These are phyloP conservation scores for Heliconius sara DNA, from an alignment of 2,888 invertebrate genomes.

Conservation along the genomic window DNA sequence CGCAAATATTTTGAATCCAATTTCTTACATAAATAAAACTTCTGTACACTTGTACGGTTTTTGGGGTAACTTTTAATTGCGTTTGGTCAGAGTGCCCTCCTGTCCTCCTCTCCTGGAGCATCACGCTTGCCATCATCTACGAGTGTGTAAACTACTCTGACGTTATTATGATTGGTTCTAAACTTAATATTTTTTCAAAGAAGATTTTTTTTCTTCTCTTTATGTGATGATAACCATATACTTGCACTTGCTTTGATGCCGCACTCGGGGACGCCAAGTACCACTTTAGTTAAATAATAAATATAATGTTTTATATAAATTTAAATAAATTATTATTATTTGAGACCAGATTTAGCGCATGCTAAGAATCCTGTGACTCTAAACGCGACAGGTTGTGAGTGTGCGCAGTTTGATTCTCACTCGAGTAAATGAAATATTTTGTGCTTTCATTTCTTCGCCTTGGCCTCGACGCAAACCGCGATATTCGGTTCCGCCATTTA, in stretches of 20 bases:
- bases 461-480: not conserved
- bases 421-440: no score
- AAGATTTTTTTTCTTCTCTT: not conserved
- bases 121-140: constrained; percentile 26
- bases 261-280: not conserved
- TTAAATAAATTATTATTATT: not conserved
- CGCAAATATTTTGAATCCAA: constrained; percentile 28
- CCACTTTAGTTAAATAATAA: not conserved
- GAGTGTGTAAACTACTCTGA: constrained; percentile 32
- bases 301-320: not conserved
- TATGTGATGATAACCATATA: not conserved
- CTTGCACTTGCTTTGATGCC: not conserved
- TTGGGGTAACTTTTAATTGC: constrained; percentile 49
- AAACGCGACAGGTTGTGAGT: no score
- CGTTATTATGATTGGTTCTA: constrained; percentile 20
- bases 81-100: constrained; percentile 42
- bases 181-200: constrained; percentile 12
- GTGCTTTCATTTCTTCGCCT: not conserved
- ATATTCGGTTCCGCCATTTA: not conserved
- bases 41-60: constrained; percentile 34
- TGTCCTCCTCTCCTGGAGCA: constrained; percentile 20
- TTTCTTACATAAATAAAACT: constrained; percentile 36
- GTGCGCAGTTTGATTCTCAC: no score
- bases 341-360: no score
- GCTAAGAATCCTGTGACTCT: no score